Evolutionary conservation across 2,888 invertebrate species (phyloP), one percentile per base, ranked within the genome.

Genomic region (Chaetogeoica ovagalla): DNA sequence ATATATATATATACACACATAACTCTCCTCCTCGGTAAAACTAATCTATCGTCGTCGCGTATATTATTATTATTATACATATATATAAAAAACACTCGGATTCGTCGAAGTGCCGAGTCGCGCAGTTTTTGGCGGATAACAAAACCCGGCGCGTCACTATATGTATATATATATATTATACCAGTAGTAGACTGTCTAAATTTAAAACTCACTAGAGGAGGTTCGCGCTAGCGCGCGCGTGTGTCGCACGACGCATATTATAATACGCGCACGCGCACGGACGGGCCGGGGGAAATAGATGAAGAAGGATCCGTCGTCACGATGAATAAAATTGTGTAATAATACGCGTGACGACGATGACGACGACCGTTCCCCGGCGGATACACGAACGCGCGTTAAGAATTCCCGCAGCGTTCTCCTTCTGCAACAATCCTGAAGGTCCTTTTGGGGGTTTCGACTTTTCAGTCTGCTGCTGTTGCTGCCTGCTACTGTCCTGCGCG

Each of bases 321-420:
- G 76, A 68, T 76, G 69, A 77, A 77, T 70, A 69, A n/a, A n/a
- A 77, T 69, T 70, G 62, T 52, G 69, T 79, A 79, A 79, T 79
- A 71, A 79, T 79, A 71, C 79, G 79, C 30, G 30, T 30, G 30
- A 30, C 71, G 79, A 71, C 79, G 79, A 71, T 30, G 30, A 30
- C 71, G 79, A 71, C 79, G 79, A 71, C 79, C 79, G 37, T 71
- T 70, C 71, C 65, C 43, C 4, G 43, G 52, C 60, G 69, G 60
- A 70, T 4, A 4, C 30, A 4, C 30, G 30, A 1, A 4, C 30
- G 30, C 77, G 70, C 70, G 55, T 62, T 63, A 71, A 63, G 79
- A 57, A 79, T 79, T 79, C 79, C 79, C 79, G 79, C 79, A 43
- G 79, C n/a, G 79, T 79, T 79, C 23, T 63, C 30, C 30, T 30